A percentile compares a stretch with the other conserved stretches of the same genome.
Evolutionary conservation across 2,113 vertebrate genomes (phyloP).

Genomic region (Prietella phreatophila): DNA sequence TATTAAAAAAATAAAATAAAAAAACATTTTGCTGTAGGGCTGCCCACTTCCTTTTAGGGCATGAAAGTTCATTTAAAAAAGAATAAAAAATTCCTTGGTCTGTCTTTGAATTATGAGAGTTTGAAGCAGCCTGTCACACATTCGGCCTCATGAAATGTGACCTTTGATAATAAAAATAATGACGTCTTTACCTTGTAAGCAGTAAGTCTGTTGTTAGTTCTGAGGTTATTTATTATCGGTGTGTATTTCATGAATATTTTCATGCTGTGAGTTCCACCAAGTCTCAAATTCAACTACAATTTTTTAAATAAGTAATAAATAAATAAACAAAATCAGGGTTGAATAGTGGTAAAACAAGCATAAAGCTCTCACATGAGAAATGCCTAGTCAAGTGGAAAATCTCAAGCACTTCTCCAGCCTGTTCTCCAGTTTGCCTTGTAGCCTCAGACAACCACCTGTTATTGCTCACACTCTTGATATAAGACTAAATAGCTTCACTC

Average conservation of each 20-base stretch:
- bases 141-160: background rate
- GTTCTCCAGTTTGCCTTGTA: background rate
- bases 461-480: background rate
- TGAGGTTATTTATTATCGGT: background rate
- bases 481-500: conserved; percentile 3
- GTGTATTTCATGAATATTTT: background rate
- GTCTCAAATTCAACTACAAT: background rate
- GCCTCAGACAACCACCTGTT: conserved; percentile 27
- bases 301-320: too few species aligned
- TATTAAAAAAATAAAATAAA: too few species aligned
- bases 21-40: background rate
- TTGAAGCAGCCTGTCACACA: background rate
- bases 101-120: background rate
- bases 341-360: background rate
- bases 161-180: background rate
- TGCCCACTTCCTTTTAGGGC: background rate
- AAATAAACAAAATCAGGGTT: background rate
- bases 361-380: conserved; percentile 11
- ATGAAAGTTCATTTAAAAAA: background rate
- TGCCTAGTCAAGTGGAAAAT: conserved; percentile 8
- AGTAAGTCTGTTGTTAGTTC: background rate
- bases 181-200: background rate
- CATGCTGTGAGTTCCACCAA: background rate
- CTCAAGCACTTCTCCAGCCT: background rate
- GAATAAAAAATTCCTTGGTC: background rate